Evolutionary conservation across 2,888 invertebrate genomes (phyloP).

Genomic region (Chrysolina haemoptera): DNA sequence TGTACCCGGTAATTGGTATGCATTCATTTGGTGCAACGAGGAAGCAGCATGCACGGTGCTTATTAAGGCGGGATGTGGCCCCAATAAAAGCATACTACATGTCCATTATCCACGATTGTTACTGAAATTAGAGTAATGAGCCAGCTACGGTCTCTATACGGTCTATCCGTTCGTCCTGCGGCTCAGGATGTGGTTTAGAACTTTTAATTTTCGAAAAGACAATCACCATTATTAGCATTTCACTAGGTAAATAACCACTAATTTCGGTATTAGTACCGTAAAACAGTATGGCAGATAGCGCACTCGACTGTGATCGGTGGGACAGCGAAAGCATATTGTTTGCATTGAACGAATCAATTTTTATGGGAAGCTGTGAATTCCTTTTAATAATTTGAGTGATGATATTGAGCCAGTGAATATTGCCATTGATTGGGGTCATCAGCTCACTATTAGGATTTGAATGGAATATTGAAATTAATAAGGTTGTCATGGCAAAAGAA

Average conservation of each 20-base stretch:
- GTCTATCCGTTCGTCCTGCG: constrained; percentile 43
- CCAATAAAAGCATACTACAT: constrained; percentile 64
- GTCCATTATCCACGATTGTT: constrained; percentile 62
- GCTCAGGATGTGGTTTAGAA: constrained; percentile 56
- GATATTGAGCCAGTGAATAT: neutral
- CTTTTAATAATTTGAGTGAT: neutral
- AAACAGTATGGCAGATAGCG: constrained; percentile 48
- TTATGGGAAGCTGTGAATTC: neutral
- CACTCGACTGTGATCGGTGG: constrained; percentile 33
- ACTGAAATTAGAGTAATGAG: constrained; percentile 64
- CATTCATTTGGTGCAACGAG: constrained; percentile 63
- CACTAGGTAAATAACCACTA: constrained; percentile 55
- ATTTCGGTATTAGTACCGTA: constrained; percentile 59
- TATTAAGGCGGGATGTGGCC: constrained; percentile 66
- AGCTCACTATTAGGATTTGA: too few relatives aligned
- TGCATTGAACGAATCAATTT: constrained; percentile 14
- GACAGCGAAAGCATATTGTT: constrained; percentile 19
- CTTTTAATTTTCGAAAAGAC: constrained; percentile 52
- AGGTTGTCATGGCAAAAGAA: too few relatives aligned
- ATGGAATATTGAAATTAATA: too few relatives aligned
- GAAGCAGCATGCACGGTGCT: constrained; percentile 63
- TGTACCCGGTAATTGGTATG: constrained; percentile 53
- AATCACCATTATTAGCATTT: constrained; percentile 55
- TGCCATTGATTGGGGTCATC: neutral
- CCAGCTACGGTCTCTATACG: constrained; percentile 48